Base-by-base conservation (phyloP, 1,140 invertebrate species). In the Pomacea maculata region DNA sequence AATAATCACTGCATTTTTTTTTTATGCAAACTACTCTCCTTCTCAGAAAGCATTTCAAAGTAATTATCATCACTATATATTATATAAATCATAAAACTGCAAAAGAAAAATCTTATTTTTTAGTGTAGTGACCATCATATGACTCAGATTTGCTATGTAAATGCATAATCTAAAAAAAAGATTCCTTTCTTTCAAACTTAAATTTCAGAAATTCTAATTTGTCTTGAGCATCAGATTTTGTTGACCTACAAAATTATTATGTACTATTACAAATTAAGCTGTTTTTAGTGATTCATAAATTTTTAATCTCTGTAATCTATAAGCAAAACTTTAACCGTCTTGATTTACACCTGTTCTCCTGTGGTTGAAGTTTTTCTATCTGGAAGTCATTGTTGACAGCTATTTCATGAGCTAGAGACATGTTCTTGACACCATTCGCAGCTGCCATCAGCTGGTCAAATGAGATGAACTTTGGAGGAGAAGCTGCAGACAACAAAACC, bases 401-500 rank as follows among this genome's bases (percentile, higher is more conserved):
- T 84, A 99, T 98, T 92, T 99, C 97, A 92, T 99, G 97, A 12
- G 97, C 97, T 17, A 99, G 90, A 34, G 95, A 95, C 97, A 99
- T 98, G 87, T 98, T 97, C 84, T 95, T 94, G 90, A 98, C 95
- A 52, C 96, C 95, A 90, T 96, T 95, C 0, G 96, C 95, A 72
- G 96, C 96, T 88, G 95, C 95, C 93, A 97, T 95, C 45, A 98
- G 95, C 90, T 98, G 96, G 85, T 97, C 96, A 54, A 98, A 91
- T 19, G 95, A 95, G 10, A 98, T 94, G 91, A 97, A 97, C 90
- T 96, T 95, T 71, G 96, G 96, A 9, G 96, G 96, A 34, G 92
- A 92, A 10, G 92, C 92, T 91, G 83, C 45, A 85, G 84, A 80
- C 65, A 80, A 78, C 10, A 70, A 55, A 52, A 45, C 34, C 34